A percentile compares a stretch with the other conserved stretches of the same genome.
Conservation (phyloP, 2,888 invertebrate genomes). For the Nomada flava region DNA sequence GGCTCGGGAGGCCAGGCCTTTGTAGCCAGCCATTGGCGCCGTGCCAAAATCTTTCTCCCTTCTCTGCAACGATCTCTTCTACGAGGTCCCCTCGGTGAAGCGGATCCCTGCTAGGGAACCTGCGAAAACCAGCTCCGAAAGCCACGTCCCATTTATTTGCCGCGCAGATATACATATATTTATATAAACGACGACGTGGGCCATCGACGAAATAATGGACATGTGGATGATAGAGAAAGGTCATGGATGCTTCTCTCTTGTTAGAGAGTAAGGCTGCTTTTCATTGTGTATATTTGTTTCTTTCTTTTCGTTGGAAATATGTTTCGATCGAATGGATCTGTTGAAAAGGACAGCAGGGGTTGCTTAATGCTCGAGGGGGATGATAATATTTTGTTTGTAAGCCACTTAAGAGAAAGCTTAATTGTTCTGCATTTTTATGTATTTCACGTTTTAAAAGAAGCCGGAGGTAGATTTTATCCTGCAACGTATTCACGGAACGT, state of each 20-base stretch:
- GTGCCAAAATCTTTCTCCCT: conserved; percentile 76
- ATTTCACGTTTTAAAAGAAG: too few species aligned
- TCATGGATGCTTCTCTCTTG: conserved; percentile 41
- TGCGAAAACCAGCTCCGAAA: conserved; percentile 74
- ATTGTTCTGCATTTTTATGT: too few species aligned
- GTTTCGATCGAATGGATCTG: too few species aligned
- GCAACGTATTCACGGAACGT: too few species aligned
- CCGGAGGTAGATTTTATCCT: too few species aligned
- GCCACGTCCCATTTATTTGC: conserved; percentile 69
- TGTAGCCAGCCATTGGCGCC: conserved; percentile 76
- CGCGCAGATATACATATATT: conserved; percentile 64
- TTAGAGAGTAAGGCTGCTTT: neutral
- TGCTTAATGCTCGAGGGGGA: too few species aligned
- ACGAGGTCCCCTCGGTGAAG: conserved; percentile 73
- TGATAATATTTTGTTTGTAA: too few species aligned
- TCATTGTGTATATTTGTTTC: neutral
- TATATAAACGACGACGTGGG: conserved; percentile 40
- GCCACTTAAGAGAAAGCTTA: too few species aligned
- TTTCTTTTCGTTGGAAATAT: neutral
- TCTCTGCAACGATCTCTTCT: conserved; percentile 44
- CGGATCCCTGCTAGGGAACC: conserved; percentile 77
- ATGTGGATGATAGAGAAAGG: conserved; percentile 46
- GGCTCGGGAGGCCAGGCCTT: conserved; percentile 68
- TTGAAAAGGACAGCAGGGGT: too few species aligned
- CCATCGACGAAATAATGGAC: conserved; percentile 58